Percentiles rank a stretch among this genome's conserved stretches.
Evolutionary conservation across 2,113 vertebrate genomes (phyloP).

Genomic region (Ophiodon elongatus): DNA sequence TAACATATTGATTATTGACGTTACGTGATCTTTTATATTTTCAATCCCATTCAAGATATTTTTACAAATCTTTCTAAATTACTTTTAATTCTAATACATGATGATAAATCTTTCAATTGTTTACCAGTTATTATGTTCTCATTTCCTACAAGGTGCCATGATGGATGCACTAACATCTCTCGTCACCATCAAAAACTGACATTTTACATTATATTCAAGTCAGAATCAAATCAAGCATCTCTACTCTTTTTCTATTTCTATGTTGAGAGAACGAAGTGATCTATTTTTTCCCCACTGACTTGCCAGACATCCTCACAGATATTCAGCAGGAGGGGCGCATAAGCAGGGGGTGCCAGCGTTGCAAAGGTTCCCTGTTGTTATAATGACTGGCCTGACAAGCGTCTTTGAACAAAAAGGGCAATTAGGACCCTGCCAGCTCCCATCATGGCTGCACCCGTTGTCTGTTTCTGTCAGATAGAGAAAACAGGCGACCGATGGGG

Average conservation of each 20-base stretch:
- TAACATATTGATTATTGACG: not conserved
- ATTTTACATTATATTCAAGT: not conserved
- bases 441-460: slow-evolving; percentile 35
- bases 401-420: slow-evolving; percentile 57
- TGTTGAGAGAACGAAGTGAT: not conserved
- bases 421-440: slow-evolving; percentile 56
- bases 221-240: not conserved
- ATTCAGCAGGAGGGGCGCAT: slow-evolving; percentile 16
- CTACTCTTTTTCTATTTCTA: not conserved
- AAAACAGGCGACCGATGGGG: slow-evolving; percentile 27
- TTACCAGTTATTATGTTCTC: not conserved
- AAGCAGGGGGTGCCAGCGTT: slow-evolving; percentile 20
- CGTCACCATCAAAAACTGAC: not conserved
- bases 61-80: not conserved
- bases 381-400: slow-evolving; percentile 58
- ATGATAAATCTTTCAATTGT: not conserved
- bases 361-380: slow-evolving; percentile 49
- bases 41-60: slow-evolving; percentile 26
- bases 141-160: not conserved
- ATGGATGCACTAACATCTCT: not conserved
- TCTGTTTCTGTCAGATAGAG: slow-evolving; percentile 58
- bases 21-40: slow-evolving; percentile 3
- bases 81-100: not conserved
- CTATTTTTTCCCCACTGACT: not conserved
- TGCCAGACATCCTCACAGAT: slow-evolving; percentile 27